phyloP scores from a whole-genome alignment of 2,113 vertebrate genomes.

The Heterochromis multidens region DNA sequence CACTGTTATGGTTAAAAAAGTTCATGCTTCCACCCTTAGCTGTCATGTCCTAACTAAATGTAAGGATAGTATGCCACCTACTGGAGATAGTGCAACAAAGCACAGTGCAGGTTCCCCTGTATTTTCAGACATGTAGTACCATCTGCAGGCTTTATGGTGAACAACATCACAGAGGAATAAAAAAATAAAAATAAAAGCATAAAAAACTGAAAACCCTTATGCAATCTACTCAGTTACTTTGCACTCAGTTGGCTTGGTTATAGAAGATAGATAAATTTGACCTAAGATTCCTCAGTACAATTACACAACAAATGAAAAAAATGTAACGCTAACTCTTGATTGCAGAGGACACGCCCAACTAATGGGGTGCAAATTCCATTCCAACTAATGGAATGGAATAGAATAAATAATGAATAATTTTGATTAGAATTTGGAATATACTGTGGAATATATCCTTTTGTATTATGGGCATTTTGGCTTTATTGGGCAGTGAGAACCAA shows the following conservation, averaged over 20 bases:
- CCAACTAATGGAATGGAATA: too few species aligned
- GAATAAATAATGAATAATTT: too few species aligned
- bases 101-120: accelerated
- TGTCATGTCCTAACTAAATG: background rate
- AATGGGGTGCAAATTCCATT: too few species aligned
- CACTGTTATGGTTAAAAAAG: background rate
- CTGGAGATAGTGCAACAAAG: background rate
- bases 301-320: background rate
- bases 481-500: too few species aligned
- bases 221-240: background rate
- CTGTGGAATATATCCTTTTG: background rate
- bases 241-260: background rate
- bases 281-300: background rate
- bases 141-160: constrained; percentile 35
- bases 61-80: constrained; percentile 44
- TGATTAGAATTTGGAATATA: background rate
- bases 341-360: background rate
- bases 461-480: background rate
- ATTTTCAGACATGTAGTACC: background rate
- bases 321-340: background rate
- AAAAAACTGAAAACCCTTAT: background rate
- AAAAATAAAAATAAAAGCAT: too few species aligned
- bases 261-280: background rate
- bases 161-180: background rate
- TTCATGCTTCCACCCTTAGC: background rate